Percentiles rank a stretch among this genome's conserved stretches.
Conservation (phyloP, 2,888 invertebrate species). For the Andrena bucephala region DNA sequence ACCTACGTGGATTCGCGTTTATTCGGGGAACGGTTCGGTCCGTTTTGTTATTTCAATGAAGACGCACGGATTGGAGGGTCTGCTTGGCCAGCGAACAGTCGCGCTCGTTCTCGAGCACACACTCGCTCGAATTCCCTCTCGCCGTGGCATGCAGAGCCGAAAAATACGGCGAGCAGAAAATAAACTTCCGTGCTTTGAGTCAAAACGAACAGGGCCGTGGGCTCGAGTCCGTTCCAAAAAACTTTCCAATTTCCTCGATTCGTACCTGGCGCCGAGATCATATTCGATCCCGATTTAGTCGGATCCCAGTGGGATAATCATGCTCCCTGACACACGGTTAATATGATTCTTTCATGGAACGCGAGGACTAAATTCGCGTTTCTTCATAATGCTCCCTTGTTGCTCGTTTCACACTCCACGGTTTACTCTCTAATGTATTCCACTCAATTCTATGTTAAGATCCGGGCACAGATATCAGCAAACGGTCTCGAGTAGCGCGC, state of each 20-base stretch:
- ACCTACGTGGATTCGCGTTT: constrained; percentile 27
- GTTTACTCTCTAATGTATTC: constrained; percentile 3
- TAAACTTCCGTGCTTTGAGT: constrained; percentile 62
- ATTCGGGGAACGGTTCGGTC: constrained; percentile 24
- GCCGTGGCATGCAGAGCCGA: constrained; percentile 41
- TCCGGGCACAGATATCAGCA: constrained; percentile 1
- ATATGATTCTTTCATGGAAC: constrained; percentile 16
- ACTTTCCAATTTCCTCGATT: background rate
- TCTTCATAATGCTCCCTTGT: background rate
- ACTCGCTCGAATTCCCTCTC: constrained; percentile 23
- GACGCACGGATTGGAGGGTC: constrained; percentile 50
- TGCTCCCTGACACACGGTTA: background rate
- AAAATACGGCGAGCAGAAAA: constrained; percentile 68
- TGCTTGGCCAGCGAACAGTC: background rate
- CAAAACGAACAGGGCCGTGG: constrained; percentile 56
- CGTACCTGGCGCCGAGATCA: constrained; percentile 1
- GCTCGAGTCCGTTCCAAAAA: constrained; percentile 23
- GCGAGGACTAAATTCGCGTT: no score
- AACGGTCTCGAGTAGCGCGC: constrained; percentile 1
- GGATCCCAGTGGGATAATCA: constrained; percentile 1
- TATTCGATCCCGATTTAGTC: constrained; percentile 8
- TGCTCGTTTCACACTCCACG: background rate
- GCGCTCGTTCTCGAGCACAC: constrained; percentile 7
- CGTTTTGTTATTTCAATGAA: constrained; percentile 67
- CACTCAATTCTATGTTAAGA: constrained; percentile 36